Base-by-base conservation (phyloP, 1,140 invertebrate species). In the Uloborus diversus region DNA sequence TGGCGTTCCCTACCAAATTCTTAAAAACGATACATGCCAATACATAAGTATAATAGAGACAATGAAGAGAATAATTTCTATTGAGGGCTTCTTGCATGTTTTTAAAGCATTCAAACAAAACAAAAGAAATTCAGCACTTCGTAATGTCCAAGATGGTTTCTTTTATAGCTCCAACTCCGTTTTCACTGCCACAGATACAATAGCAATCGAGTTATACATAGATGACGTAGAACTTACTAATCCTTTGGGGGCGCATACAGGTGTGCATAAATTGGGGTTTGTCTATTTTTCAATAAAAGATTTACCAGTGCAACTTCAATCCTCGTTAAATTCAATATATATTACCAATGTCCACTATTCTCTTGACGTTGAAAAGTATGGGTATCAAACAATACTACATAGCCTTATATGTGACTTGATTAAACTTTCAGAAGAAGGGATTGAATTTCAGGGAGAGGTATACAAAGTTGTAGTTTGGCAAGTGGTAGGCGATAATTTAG, bases 271-370 rank as follows among this genome's bases (percentile, higher is more conserved):
- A 23, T 32, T 64, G 14, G 32, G 61, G 33, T 64, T 64, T 64
- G 30, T 64, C 17, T 35, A 64, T 64, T 64, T 64, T 25, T 17
- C 61, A 14, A 64, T 64, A 14, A 64, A 64, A 64, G 61, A 64
- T 33, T 17, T 64, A 17, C 61, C 61, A 35, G 61, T 64, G 14
- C 33, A 11, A 13, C 61, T 64, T 35, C 61, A 64, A 30, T 32
- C 61, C 27, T 30, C 25, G 11, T 64, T 64, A 32, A 25, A 32
- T 17, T 64, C 61, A 32, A n/a, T n/a, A n/a, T n/a, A n/a, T n/a
- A n/a, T n/a, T n/a, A n/a, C n/a, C n/a, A n/a, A n/a, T n/a, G n/a
- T 64, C 13, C 61, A 35, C 61, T 64, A 64, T 30, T 14, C 61
- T 9, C 61, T 64, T 23, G n/a, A n/a, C n/a, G n/a, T n/a, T n/a